Evolutionary conservation across 2,888 invertebrate genomes (phyloP).

Genomic region (Rhagonycha fulva): DNA sequence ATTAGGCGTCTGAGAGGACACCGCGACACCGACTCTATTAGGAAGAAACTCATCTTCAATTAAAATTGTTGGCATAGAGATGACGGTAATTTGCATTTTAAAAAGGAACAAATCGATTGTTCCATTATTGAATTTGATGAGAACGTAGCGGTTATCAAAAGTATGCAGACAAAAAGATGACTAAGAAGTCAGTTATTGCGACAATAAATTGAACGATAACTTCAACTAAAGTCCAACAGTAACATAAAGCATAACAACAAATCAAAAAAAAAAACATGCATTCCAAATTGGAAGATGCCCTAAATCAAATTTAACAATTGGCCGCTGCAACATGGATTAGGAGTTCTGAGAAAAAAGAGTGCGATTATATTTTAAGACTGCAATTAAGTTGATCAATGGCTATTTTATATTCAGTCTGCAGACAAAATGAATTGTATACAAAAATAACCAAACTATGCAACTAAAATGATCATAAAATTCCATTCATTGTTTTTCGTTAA

Average conservation of each 20-base stretch:
- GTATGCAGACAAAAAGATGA: slow-evolving; percentile 17
- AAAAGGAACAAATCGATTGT: slow-evolving; percentile 7
- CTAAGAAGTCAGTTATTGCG: slow-evolving; percentile 3
- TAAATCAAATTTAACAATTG: not conserved
- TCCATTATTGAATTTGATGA: slow-evolving; percentile 7
- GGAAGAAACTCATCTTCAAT: not conserved
- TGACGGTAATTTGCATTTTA: not conserved
- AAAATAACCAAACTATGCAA: not conserved
- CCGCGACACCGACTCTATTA: not conserved
- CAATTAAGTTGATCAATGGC: not conserved
- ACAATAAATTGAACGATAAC: not conserved
- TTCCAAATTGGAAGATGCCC: not conserved
- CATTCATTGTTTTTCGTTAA: not conserved
- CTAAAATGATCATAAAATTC: not conserved
- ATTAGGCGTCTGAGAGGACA: not conserved
- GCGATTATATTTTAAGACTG: not conserved
- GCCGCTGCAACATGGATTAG: not conserved
- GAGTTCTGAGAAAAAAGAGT: not conserved
- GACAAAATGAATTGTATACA: not conserved
- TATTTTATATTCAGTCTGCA: not conserved
- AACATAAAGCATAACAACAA: not conserved
- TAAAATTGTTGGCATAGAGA: not conserved
- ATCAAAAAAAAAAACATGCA: not conserved
- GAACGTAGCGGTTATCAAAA: not conserved
- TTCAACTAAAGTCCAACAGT: not conserved